Base-by-base conservation (phyloP, 2,113 vertebrate genomes). In the Lathamus discolor region DNA sequence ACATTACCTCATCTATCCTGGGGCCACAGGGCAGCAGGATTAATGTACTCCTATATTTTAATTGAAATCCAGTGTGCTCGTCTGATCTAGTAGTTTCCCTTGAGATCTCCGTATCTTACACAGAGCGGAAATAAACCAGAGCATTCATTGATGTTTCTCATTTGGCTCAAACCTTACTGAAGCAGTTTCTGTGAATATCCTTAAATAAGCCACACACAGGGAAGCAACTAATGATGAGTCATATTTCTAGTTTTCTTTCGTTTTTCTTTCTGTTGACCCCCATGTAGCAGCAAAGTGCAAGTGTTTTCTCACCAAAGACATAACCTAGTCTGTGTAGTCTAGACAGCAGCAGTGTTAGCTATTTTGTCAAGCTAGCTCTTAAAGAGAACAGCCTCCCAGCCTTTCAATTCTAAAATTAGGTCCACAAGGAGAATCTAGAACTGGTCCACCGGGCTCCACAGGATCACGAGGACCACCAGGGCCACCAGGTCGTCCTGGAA, bases 371-470 rank as follows among this genome's bases (percentile, higher is more conserved):
- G n/a, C 48, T 61, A 35, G 6, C 20, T 93, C 7, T 46, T 89
- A 69, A 74, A 70, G 86, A 73, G 88, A 93, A 59, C 63, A 95
- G 73, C 19, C 10, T 64, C 48, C 18, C 35, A 90, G 94, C 79
- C 52, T 97, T 95, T 96, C 81, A 67, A 87, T 70, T 92, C 89
- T 68, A 91, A 90, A 88, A 92, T 66, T 94, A 99, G 99, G 99
- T 97, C 98, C 98, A 67, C 98, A 97, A 97, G 99, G 99, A 92
- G 99, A 99, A 76, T 99, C 99, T 93, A 98, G 99, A 97, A 98
- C 97, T 6, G 99, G 99, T 55, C 96, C 99, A 66, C 96, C 99
- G 90, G 99, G 99, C 54, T 97, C 99, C 39, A 66, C 98, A 87
- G 99, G 99, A 84, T 98, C 99, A 63, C 88, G 98, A 54, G 99